Evolutionary conservation across 2,113 vertebrate species (phyloP).

Genomic region (Hoplias malabaricus): DNA sequence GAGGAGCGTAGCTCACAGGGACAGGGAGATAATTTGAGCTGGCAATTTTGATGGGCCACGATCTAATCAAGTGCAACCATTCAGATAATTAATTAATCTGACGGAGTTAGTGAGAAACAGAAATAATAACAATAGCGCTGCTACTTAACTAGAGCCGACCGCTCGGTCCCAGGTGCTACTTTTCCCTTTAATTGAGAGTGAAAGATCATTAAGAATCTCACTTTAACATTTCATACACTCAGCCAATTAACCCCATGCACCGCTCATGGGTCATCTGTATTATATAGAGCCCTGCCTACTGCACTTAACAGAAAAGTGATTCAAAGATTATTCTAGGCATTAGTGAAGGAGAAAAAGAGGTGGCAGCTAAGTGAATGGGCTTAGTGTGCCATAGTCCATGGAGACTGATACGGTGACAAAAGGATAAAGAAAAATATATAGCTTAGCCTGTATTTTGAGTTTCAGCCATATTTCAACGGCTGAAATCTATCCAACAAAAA

Average conservation of each 20-base stretch:
- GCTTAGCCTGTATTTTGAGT: not conserved
- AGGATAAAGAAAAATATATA: conserved; percentile 9
- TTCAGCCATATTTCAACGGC: conserved; percentile 12
- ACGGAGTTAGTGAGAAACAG: conserved; percentile 35
- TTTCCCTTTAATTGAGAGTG: conserved; percentile 74
- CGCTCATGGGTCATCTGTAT: conserved; percentile 45
- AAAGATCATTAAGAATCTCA: conserved; percentile 82
- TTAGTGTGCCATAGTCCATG: not conserved
- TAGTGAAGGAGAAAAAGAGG: not conserved
- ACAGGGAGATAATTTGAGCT: conserved; percentile 40
- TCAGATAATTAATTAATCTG: conserved; percentile 55
- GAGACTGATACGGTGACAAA: not conserved
- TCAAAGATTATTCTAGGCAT: conserved; percentile 38
- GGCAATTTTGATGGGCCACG: conserved; percentile 47
- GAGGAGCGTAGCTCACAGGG: not conserved
- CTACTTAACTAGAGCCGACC: conserved; percentile 35
- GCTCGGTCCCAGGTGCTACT: conserved; percentile 59
- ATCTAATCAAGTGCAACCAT: conserved; percentile 51
- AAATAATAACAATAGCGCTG: conserved; percentile 47
- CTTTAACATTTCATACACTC: conserved; percentile 77
- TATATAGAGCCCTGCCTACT: conserved; percentile 51
- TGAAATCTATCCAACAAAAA: conserved; percentile 14
- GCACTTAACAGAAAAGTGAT: conserved; percentile 62
- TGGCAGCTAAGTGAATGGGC: not conserved
- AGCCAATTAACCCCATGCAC: conserved; percentile 76